Conservation (phyloP, 2,113 vertebrate species). For the Actenoides hombroni region DNA sequence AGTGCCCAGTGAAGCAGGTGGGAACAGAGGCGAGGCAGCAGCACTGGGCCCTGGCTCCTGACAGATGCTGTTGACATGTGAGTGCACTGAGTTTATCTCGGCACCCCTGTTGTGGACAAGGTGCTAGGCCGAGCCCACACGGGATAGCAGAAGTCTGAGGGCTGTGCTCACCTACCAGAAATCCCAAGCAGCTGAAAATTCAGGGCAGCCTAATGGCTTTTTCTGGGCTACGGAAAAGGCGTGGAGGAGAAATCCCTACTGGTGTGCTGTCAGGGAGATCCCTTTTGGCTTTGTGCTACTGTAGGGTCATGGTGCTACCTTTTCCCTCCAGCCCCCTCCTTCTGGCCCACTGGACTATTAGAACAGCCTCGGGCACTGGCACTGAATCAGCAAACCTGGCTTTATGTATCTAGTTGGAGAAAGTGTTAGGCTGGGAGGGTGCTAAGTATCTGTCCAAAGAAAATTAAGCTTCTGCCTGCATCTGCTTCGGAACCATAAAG, state of each 20-base stretch:
- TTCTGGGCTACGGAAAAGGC: not conserved
- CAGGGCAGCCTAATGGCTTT: not conserved
- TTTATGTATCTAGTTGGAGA: not conserved
- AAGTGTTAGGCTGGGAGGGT: not conserved
- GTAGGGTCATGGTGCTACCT: not conserved
- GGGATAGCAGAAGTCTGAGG: not conserved
- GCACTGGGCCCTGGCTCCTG: not conserved
- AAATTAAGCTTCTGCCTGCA: not conserved
- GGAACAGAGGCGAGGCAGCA: not conserved
- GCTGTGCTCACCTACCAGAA: not conserved
- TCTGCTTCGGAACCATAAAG: not conserved
- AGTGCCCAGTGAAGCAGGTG: not conserved
- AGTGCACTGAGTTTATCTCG: not conserved
- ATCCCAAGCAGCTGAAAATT: not conserved
- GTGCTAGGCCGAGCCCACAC: accelerated
- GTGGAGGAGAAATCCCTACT: not conserved
- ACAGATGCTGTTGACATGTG: not conserved
- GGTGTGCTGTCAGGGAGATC: not conserved
- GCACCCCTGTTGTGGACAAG: not conserved
- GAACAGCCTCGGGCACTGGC: not conserved
- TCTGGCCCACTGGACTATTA: not conserved
- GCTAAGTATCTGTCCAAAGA: not conserved
- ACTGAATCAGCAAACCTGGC: not conserved
- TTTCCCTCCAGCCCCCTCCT: not conserved
- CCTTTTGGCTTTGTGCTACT: not conserved